Base-by-base conservation (phyloP, 1,140 invertebrate species). In the Proales similis region DNA sequence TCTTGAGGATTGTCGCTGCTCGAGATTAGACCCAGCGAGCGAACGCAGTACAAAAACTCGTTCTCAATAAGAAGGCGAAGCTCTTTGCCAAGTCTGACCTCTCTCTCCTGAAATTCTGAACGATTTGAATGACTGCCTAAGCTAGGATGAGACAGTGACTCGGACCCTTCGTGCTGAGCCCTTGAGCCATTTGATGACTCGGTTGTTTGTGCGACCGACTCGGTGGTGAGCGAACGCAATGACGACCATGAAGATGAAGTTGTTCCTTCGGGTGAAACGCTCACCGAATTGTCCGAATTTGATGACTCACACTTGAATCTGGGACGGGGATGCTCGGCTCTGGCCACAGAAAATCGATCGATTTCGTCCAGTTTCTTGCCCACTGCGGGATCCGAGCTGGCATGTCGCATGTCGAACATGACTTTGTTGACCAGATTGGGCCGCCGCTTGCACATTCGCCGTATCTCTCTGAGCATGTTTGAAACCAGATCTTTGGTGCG, bases 401-500 rank as follows among this genome's bases (percentile, higher is more conserved):
- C n/a, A n/a, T n/a, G n/a, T n/a, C 30, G 19, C 7, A 57, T 57
- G 19, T 57, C 32, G 27, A 57, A 57, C n/a, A 57, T 29, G 30
- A 57, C 22, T 57, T 57, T 57, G 20, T 57, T 57, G 7, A 42
- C 51, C 29, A 57, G 45, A 57, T 42, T 9, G 9, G 51, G 51
- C 4, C 51, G 39, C n/a, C 19, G 19, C 17, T 57, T 57, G 36
- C 51, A 57, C 36, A 57, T 19, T 26, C 51, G 11, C 20, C 38
- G 39, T n/a, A 57, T 39, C n/a, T 42, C 51, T 19, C 51, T 42
- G n/a, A 57, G 29, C 51, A 57, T 57, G 29, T 57, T 57, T 11
- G 51, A 57, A 3, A 57, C 51, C 5, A 57, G 12, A 17, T 57
- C 51, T 42, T 57, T 57, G 12, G 51, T 57, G 2, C 51, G 17